phyloP scores from a whole-genome alignment of 2,797 vertebrate species.

The Enoplosus armatus region DNA sequence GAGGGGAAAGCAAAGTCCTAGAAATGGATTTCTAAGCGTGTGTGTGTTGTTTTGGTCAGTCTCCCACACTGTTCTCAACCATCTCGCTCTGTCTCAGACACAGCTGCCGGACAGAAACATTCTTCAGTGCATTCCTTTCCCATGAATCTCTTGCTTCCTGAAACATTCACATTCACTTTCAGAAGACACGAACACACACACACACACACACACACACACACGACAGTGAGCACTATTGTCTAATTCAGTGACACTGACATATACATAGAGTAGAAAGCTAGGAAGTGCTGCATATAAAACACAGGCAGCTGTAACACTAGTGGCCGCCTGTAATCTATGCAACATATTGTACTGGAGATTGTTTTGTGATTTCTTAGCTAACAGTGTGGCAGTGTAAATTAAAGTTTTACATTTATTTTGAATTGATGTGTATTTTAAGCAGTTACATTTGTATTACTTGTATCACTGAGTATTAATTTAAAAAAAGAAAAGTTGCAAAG shows the following conservation, averaged over 20 bases:
- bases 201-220: not conserved
- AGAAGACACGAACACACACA: constrained; percentile 1
- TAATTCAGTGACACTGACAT: not conserved
- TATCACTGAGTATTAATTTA: not conserved
- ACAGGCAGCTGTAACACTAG: not conserved
- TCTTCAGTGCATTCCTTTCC: constrained; percentile 57
- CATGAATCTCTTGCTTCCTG: constrained; percentile 38
- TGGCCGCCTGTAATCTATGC: not conserved
- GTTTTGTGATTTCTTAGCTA: not conserved
- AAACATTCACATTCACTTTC: constrained; percentile 14
- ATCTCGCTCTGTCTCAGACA: constrained; percentile 13
- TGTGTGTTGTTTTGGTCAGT: constrained; percentile 41
- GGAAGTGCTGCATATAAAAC: not conserved
- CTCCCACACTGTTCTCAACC: constrained; percentile 32
- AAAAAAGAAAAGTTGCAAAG: constrained; percentile 6
- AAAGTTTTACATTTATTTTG: not conserved
- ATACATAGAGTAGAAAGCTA: not conserved
- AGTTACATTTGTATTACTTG: not conserved
- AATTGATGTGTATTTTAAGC: not conserved
- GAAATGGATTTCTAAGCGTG: constrained; percentile 9
- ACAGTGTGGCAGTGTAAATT: not conserved
- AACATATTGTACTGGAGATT: not conserved
- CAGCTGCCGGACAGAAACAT: constrained; percentile 52
- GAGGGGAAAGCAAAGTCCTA: not conserved
- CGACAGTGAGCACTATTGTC: constrained; percentile 2